Evolutionary conservation across 2,888 invertebrate species (phyloP).

Genomic region (Craniophora ligustri): DNA sequence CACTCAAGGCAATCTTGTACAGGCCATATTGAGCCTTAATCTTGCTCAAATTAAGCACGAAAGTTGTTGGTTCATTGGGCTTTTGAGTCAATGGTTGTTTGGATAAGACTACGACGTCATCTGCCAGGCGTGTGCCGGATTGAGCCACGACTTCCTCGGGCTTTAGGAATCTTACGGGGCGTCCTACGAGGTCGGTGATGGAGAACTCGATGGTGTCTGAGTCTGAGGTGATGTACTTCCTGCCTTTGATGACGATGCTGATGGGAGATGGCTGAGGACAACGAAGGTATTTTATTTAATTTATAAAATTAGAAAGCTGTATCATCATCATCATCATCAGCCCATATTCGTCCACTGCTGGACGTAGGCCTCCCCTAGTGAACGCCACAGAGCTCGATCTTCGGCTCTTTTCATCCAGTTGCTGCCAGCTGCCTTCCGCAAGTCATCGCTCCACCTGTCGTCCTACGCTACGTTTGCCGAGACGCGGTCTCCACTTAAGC

Average conservation of each 20-base stretch:
- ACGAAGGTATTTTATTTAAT: background rate
- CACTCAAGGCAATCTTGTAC: conserved; percentile 94
- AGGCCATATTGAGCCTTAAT: conserved; percentile 94
- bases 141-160: conserved; percentile 92
- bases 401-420: no score
- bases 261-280: conserved; percentile 92
- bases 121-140: conserved; percentile 92
- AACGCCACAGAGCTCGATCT: no score
- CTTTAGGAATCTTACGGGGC: conserved; percentile 90
- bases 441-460: no score
- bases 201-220: conserved; percentile 92
- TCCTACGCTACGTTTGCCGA: no score
- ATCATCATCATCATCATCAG: no score
- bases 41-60: conserved; percentile 92
- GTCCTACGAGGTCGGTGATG: conserved; percentile 93
- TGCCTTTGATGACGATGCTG: conserved; percentile 93
- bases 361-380: no score
- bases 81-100: conserved; percentile 88
- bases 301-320: background rate
- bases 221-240: conserved; percentile 92
- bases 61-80: conserved; percentile 90
- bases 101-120: conserved; percentile 93
- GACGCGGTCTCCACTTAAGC: no score
- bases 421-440: no score
- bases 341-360: no score